phyloP scores from a whole-genome alignment of 2,797 vertebrate species.

The Cyclura pinguis region DNA sequence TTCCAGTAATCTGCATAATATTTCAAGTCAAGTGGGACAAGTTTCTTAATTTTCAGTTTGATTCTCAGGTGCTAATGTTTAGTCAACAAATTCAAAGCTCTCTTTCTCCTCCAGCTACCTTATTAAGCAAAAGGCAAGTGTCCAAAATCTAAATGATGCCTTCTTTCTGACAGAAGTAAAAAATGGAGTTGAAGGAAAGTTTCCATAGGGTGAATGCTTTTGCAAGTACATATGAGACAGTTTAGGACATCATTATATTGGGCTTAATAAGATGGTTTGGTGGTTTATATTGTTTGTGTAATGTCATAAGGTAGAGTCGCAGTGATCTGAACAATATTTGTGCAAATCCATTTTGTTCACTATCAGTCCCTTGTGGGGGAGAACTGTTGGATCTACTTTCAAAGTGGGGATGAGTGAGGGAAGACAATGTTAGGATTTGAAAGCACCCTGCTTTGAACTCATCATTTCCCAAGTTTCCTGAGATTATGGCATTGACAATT shows the following conservation, averaged over 20 bases:
- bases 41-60: constrained; percentile 54
- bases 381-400: neutral
- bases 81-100: constrained; percentile 15
- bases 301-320: neutral
- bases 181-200: neutral
- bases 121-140: constrained; percentile 28
- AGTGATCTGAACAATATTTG: neutral
- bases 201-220: constrained; percentile 16
- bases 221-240: neutral
- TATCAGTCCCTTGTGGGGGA: neutral
- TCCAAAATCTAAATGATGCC: constrained; percentile 40
- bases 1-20: constrained; percentile 42
- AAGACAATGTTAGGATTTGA: no score
- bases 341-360: neutral
- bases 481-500: neutral
- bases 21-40: constrained; percentile 47
- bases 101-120: neutral
- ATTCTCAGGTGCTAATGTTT: constrained; percentile 58
- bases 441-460: neutral
- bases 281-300: neutral
- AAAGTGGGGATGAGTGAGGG: neutral
- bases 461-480: neutral
- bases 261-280: neutral
- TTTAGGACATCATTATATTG: neutral
- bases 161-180: constrained; percentile 47